phyloP scores from a whole-genome alignment of 1,140 invertebrate genomes.

The Drosophila navojoa region DNA sequence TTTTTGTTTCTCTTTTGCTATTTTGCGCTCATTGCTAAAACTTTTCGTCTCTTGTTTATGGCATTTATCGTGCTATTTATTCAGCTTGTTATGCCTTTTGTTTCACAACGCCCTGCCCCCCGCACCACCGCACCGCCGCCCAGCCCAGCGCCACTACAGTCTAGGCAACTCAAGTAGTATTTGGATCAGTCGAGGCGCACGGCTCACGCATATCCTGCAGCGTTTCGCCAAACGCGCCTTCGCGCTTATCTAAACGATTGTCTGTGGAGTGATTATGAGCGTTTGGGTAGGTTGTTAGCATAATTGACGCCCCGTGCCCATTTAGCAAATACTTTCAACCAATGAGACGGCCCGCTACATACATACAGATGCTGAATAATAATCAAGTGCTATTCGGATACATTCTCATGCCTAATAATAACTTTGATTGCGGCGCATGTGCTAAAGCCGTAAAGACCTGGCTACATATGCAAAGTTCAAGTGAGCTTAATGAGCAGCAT shows the following conservation, averaged over 20 bases:
- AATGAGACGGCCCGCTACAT: constrained; percentile 16
- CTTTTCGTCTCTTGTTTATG: constrained; percentile 76
- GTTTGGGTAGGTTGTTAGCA: constrained; percentile 79
- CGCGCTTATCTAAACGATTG: constrained; percentile 79
- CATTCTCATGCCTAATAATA: constrained; percentile 73
- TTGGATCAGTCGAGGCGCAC: constrained; percentile 38
- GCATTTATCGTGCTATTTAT: constrained; percentile 80
- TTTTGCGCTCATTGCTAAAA: constrained; percentile 56
- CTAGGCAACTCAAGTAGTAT: constrained; percentile 12
- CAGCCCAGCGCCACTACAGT: background rate
- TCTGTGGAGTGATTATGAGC: constrained; percentile 82
- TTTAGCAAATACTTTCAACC: constrained; percentile 34
- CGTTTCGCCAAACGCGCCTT: constrained; percentile 74
- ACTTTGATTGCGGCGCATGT: constrained; percentile 24
- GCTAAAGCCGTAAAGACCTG: no score
- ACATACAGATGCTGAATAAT: constrained; percentile 70
- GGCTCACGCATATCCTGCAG: constrained; percentile 70
- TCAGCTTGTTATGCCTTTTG: constrained; percentile 72
- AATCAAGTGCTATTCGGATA: constrained; percentile 73
- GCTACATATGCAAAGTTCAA: constrained; percentile 5
- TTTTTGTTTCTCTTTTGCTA: constrained; percentile 45
- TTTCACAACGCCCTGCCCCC: constrained; percentile 46
- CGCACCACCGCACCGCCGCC: no score
- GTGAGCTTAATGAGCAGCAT: constrained; percentile 5
- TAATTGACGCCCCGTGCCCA: constrained; percentile 74